Evolutionary conservation across 2,113 vertebrate species (phyloP), one percentile per base, ranked within the genome.

Genomic region (Chlorodrepanis virens): DNA sequence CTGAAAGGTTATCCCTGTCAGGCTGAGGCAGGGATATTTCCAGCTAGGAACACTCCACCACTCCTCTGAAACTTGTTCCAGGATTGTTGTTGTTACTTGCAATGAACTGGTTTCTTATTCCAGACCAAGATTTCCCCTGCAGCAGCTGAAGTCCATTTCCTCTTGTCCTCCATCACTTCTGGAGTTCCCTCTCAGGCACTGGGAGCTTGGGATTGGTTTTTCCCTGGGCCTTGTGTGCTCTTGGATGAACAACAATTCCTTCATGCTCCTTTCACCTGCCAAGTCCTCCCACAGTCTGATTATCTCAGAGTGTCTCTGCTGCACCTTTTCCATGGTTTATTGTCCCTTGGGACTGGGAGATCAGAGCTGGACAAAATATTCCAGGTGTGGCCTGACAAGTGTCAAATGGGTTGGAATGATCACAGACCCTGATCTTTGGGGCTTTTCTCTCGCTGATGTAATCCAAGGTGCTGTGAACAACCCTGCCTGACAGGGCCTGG

Each of bases 1-100:
- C 37, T 92, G 83, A 95, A 96, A 95, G 87, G 83, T 90, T 96
- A 94, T 53, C 64, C 52, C 80, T 94, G 83, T 92, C 93, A 92
- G 64, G 45, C 53, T 76, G 11, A 83, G 61, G 68, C 31, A 90
- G 56, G 63, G 86, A 37, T 74, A 57, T 63, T 92, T 90, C 59
- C 72, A 89, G 50, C 4, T 3, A 53, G 59, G 63, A 82, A 80
- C 59, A 29, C 85, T 81, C 94, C 63, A 65, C 40, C 28, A 49
- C 39, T 72, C 47, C 53, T 65, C 61, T 49, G 23, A 9, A 83
- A 52, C 47, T 83, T 39, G 47, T 47, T 76, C 25, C 40, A 44
- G 3, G 5, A 5, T 15, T 61, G 12, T 1, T 45, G 2, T 4
- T 72, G 33, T 18, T 14, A 22, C n/a, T 80, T 61, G 15, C 12